Evolutionary conservation across 2,797 vertebrate species (phyloP).

Genomic region (Botia kubotai): DNA sequence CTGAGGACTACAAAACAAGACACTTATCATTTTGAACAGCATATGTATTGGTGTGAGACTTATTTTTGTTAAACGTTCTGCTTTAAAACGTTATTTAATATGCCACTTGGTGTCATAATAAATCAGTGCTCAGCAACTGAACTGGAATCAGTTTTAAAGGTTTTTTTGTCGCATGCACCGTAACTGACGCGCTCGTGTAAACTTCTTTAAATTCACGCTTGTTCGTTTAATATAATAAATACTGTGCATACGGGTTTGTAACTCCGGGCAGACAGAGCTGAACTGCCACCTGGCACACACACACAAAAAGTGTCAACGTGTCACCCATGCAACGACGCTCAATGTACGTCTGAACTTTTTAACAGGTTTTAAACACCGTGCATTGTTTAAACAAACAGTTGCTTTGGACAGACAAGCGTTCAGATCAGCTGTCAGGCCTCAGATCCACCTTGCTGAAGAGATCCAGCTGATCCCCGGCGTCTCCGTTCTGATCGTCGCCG

Average conservation of each 20-base stretch:
- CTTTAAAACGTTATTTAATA: too few relatives aligned
- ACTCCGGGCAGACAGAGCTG: not conserved
- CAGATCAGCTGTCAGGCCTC: not conserved
- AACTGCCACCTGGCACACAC: constrained; percentile 57
- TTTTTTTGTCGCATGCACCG: too few relatives aligned
- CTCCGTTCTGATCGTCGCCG: constrained; percentile 77
- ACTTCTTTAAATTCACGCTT: not conserved
- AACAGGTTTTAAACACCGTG: not conserved
- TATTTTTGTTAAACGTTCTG: too few relatives aligned
- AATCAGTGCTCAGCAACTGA: too few relatives aligned
- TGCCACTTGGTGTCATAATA: too few relatives aligned
- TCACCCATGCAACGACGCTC: constrained; percentile 59
- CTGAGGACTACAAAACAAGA: too few relatives aligned
- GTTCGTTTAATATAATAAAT: not conserved
- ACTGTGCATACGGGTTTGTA: not conserved
- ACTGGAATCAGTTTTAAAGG: too few relatives aligned
- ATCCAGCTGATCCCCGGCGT: constrained; percentile 84
- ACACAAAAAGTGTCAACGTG: constrained; percentile 64
- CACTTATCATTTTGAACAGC: too few relatives aligned
- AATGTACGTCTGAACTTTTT: not conserved
- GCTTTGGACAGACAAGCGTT: not conserved
- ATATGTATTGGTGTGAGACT: too few relatives aligned
- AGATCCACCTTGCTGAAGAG: constrained; percentile 91
- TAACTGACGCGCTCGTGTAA: too few relatives aligned
- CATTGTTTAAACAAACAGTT: not conserved